These are phyloP conservation scores for Uropsilus gracilis DNA, from an alignment of 2,113 vertebrate species.

Conservation along the genomic window DNA sequence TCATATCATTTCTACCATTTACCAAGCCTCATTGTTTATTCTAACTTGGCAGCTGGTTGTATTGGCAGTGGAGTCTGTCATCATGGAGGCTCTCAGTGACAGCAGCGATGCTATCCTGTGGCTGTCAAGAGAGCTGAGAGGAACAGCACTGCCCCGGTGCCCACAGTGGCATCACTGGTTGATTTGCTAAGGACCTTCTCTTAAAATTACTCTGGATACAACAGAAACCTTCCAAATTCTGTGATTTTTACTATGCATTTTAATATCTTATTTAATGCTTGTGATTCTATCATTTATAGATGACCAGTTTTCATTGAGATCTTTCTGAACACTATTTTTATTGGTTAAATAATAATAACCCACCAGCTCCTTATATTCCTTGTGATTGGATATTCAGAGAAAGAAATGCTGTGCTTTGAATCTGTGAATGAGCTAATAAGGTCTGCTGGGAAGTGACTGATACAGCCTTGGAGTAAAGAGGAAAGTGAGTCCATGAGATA, in stretches of 20 bases:
- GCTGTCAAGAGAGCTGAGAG: neutral
- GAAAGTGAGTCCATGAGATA: neutral
- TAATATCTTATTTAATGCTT: neutral
- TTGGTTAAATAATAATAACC: neutral
- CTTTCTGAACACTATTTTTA: neutral
- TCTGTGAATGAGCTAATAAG: neutral
- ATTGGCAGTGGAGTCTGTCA: neutral
- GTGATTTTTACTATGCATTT: neutral
- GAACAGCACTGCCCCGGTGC: neutral
- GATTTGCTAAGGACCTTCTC: neutral
- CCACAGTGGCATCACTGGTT: neutral
- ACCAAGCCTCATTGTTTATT: neutral
- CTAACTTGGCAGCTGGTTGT: constrained; percentile 8
- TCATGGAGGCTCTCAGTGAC: neutral
- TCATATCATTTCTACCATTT: neutral
- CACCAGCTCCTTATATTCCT: neutral
- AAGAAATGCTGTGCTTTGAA: neutral
- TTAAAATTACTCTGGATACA: neutral
- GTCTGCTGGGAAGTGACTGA: neutral
- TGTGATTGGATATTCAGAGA: neutral
- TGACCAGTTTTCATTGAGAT: neutral
- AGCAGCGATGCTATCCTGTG: neutral
- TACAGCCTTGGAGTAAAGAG: neutral
- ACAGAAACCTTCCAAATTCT: neutral
- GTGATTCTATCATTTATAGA: neutral